Conservation (phyloP, 2,888 invertebrate genomes). For the Microplitis manilae region DNA sequence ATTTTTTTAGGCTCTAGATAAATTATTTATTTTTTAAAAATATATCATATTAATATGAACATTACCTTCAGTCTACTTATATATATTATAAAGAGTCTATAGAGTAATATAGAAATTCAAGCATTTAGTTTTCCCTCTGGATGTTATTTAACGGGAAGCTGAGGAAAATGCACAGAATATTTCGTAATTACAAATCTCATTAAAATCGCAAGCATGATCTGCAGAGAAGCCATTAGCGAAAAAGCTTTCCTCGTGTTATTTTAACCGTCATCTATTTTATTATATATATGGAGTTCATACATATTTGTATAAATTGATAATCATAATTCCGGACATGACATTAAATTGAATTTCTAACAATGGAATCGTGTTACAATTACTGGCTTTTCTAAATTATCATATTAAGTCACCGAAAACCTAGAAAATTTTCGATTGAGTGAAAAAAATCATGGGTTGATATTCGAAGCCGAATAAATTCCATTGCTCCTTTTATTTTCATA, state of each 20-base stretch:
- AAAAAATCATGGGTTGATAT: constrained; percentile 34
- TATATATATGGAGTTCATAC: neutral
- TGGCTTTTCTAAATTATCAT: no score
- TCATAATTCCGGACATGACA: neutral
- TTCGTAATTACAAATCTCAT: constrained; percentile 68
- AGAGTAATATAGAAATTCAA: neutral
- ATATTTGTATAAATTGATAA: constrained; percentile 21
- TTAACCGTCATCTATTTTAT: neutral
- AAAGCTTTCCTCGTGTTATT: neutral
- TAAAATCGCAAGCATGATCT: constrained; percentile 62
- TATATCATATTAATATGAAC: neutral
- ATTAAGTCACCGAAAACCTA: no score
- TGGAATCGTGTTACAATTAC: no score
- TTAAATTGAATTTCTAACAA: neutral
- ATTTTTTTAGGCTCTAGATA: neutral
- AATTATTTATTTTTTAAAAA: neutral
- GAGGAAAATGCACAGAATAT: constrained; percentile 46
- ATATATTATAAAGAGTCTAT: neutral
- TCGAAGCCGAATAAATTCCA: constrained; percentile 24
- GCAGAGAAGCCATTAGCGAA: constrained; percentile 64
- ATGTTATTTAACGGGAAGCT: constrained; percentile 32
- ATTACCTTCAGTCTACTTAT: neutral
- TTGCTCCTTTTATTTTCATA: constrained; percentile 25
- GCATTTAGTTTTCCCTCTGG: constrained; percentile 21
- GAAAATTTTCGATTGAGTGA: constrained; percentile 20